Conservation (phyloP, 1,140 invertebrate species). For the Dreissena polymorpha region DNA sequence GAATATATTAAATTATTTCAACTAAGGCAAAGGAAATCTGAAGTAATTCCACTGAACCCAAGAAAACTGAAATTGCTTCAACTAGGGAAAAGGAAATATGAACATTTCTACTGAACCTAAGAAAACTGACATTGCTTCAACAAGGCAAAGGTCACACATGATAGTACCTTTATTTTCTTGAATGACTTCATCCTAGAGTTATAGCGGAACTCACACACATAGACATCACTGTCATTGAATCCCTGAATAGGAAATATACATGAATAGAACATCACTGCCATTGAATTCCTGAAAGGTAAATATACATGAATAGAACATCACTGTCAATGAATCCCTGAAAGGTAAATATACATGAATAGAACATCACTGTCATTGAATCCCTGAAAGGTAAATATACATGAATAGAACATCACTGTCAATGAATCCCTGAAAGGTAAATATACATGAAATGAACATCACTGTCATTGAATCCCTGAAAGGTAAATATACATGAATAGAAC, state of each 20-base stretch:
- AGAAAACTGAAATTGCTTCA: too few species aligned
- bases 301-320: conserved; percentile 84
- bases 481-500: conserved; percentile 79
- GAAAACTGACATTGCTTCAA: too few species aligned
- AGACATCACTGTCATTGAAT: conserved; percentile 96
- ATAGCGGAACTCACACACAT: conserved; percentile 98
- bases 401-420: conserved; percentile 91
- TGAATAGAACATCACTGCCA: conserved; percentile 88
- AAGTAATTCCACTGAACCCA: too few species aligned
- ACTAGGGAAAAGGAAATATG: too few species aligned
- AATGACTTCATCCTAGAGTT: conserved; percentile 91
- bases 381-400: conserved; percentile 62
- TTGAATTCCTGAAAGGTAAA: conserved; percentile 84
- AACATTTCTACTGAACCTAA: too few species aligned
- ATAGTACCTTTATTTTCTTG: conserved; percentile 93
- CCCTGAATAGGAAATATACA: conserved; percentile 78
- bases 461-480: conserved; percentile 86
- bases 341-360: conserved; percentile 2
- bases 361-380: conserved; percentile 96
- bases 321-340: conserved; percentile 90
- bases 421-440: conserved; percentile 82
- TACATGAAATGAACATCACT: conserved; percentile 87
- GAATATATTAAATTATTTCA: too few species aligned
- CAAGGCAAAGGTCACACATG: too few species aligned
- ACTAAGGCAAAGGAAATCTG: too few species aligned